Conservation (phyloP, 2,113 vertebrate genomes). For the Gymnarchus niloticus region DNA sequence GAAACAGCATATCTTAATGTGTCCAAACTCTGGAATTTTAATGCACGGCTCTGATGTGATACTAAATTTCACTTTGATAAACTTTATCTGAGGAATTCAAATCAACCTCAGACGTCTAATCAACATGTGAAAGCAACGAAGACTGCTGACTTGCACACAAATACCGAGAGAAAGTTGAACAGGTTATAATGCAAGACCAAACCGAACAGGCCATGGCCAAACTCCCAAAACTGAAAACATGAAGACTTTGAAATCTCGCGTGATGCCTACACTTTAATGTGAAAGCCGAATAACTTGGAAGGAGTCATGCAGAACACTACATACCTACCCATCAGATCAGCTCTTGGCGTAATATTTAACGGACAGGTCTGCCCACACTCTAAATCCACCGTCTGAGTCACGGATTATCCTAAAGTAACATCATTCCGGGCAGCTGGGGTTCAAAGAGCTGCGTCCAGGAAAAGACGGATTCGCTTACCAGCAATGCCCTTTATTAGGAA, state of each 20-base stretch:
- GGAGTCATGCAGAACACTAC: neutral
- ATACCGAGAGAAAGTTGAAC: too few species aligned
- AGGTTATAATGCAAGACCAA: neutral
- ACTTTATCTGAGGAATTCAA: too few species aligned
- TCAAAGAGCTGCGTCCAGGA: conserved; percentile 44
- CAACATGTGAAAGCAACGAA: too few species aligned
- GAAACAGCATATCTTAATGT: neutral
- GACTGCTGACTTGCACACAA: too few species aligned
- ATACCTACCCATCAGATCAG: neutral
- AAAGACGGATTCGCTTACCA: conserved; percentile 3
- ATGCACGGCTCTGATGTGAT: neutral
- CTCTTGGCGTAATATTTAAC: too few species aligned
- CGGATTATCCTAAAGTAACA: conserved; percentile 62
- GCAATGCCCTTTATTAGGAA: neutral
- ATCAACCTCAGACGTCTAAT: too few species aligned
- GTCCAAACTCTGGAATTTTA: neutral
- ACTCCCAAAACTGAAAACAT: neutral
- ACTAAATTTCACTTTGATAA: too few species aligned
- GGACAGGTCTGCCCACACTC: neutral
- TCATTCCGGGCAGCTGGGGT: conserved; percentile 56
- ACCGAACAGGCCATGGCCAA: neutral
- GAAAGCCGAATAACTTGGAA: neutral
- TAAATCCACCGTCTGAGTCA: conserved; percentile 49
- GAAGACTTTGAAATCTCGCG: neutral
- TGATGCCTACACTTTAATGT: neutral